A percentile compares a stretch with the other conserved stretches of the same genome.
These are phyloP conservation scores for Zaprionus gabonicus DNA, from an alignment of 1,140 invertebrate genomes.

Conservation along the genomic window DNA sequence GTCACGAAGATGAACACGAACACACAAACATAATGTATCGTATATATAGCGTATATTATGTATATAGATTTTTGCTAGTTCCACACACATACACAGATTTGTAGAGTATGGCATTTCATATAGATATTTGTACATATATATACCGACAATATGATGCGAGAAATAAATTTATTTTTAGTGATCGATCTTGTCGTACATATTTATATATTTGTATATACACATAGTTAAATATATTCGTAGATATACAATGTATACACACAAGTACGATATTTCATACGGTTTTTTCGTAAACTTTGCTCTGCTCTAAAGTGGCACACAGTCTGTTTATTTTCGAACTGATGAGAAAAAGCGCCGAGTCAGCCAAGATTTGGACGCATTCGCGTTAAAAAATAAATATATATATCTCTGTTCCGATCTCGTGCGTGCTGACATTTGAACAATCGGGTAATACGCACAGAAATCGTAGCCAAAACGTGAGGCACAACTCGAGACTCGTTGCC, in stretches of 20 bases:
- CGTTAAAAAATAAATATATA: slow-evolving; percentile 25
- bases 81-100: slow-evolving; percentile 39
- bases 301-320: slow-evolving; percentile 76
- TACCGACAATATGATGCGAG: slow-evolving; percentile 42
- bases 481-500: slow-evolving; percentile 25
- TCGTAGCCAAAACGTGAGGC: slow-evolving; percentile 49
- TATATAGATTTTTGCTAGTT: slow-evolving; percentile 56
- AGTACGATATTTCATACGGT: slow-evolving; percentile 59
- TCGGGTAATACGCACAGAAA: slow-evolving; percentile 17
- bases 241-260: slow-evolving; percentile 32
- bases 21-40: slow-evolving; percentile 19
- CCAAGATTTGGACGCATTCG: slow-evolving; percentile 52
- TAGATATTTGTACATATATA: slow-evolving; percentile 18
- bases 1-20: slow-evolving; percentile 25
- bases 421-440: slow-evolving; percentile 52
- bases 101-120: slow-evolving; percentile 40
- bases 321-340: slow-evolving; percentile 82
- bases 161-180: slow-evolving; percentile 79
- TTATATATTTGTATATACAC: slow-evolving; percentile 29
- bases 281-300: slow-evolving; percentile 64
- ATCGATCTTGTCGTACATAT: slow-evolving; percentile 71
- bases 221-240: slow-evolving; percentile 25
- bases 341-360: slow-evolving; percentile 64
- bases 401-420: slow-evolving; percentile 32
- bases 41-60: slow-evolving; percentile 19